phyloP scores from a whole-genome alignment of 1,140 invertebrate species.

The Heliconius melpomene region DNA sequence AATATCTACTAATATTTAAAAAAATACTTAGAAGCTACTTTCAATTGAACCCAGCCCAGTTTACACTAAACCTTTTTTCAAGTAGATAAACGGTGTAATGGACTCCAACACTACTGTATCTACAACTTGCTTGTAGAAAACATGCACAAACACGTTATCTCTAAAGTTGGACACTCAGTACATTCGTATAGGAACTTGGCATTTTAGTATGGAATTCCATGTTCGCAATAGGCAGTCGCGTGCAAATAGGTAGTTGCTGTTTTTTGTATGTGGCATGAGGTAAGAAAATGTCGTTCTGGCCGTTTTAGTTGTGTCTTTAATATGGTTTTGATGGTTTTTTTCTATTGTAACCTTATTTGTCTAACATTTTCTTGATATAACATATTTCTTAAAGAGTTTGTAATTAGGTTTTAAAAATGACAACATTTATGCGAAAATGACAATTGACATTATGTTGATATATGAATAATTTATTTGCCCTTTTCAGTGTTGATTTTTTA shows the following conservation, averaged over 20 bases:
- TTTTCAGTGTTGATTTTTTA: neutral
- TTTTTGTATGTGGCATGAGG: neutral
- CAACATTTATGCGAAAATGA: too few relatives aligned
- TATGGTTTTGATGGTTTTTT: neutral
- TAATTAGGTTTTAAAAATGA: too few relatives aligned
- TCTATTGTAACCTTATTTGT: neutral
- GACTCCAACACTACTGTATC: neutral
- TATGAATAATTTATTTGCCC: neutral
- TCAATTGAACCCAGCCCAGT: neutral
- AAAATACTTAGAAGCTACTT: neutral
- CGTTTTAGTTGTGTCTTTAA: neutral
- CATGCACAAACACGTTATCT: slow-evolving; percentile 23
- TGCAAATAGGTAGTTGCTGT: neutral
- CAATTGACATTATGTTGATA: too few relatives aligned
- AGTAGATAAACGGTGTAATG: neutral
- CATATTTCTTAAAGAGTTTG: neutral
- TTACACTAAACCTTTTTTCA: neutral
- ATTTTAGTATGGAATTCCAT: slow-evolving; percentile 27
- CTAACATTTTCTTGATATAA: neutral
- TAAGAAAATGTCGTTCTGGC: neutral
- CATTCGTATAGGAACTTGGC: slow-evolving; percentile 20
- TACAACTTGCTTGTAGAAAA: slow-evolving; percentile 23
- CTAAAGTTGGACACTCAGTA: slow-evolving; percentile 15
- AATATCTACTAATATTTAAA: neutral
- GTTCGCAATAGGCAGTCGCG: slow-evolving; percentile 6